A percentile compares a stretch with the other conserved stretches of the same genome.
phyloP scores from a whole-genome alignment of 2,797 vertebrate genomes.

The Hephaestus fuliginosus region DNA sequence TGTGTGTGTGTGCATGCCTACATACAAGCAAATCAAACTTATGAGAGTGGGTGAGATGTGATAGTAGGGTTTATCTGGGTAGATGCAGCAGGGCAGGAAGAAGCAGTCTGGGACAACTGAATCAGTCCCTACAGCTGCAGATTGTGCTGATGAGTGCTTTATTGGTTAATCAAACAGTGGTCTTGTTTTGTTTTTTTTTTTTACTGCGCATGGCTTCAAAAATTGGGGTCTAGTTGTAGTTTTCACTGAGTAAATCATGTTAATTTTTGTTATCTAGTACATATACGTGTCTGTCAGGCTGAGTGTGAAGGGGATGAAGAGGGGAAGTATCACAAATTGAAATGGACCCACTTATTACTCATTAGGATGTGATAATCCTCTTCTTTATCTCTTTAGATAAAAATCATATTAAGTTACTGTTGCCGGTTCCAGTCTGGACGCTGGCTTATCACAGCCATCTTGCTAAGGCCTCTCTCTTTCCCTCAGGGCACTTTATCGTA shows the following conservation, averaged over 20 bases:
- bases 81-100: constrained; percentile 58
- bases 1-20: constrained; percentile 38
- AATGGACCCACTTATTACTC: constrained; percentile 56
- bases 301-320: constrained; percentile 23
- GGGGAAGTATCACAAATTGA: constrained; percentile 49
- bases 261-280: not conserved
- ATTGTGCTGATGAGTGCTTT: constrained; percentile 50
- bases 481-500: constrained; percentile 57
- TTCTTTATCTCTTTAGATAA: constrained; percentile 62
- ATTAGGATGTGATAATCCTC: constrained; percentile 60
- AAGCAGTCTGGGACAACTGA: constrained; percentile 28
- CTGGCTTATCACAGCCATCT: constrained; percentile 68
- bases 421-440: constrained; percentile 53
- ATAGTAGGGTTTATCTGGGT: constrained; percentile 69
- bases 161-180: constrained; percentile 33
- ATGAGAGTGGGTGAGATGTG: constrained; percentile 59
- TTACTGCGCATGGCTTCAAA: not conserved
- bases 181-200: not conserved
- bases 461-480: constrained; percentile 70
- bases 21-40: constrained; percentile 59
- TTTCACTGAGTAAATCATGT: not conserved
- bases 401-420: constrained; percentile 70
- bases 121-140: constrained; percentile 23
- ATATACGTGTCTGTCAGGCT: not conserved
- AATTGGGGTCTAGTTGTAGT: not conserved